phyloP scores from a whole-genome alignment of 2,113 vertebrate genomes.

The Sciurus niger region DNA sequence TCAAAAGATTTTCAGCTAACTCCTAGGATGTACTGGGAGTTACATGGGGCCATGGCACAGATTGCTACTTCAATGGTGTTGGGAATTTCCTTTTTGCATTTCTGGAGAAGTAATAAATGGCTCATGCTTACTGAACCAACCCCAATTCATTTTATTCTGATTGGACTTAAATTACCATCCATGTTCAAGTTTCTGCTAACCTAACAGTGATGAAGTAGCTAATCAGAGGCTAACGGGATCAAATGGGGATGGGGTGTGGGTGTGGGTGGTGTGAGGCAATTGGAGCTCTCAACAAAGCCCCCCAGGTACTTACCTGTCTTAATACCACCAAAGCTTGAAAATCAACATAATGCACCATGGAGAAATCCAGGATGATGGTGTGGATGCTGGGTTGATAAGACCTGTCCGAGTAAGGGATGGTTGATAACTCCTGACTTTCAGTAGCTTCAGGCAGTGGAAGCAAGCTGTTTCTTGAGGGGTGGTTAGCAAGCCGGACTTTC shows the following conservation, averaged over 20 bases:
- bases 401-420: not conserved
- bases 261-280: not conserved
- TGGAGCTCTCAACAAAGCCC: not conserved
- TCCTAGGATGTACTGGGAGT: not conserved
- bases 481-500: not conserved
- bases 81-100: not conserved
- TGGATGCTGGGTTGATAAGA: not conserved
- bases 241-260: not conserved
- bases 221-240: not conserved
- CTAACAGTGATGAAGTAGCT: not conserved
- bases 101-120: constrained; percentile 2
- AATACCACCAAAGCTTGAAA: constrained; percentile 69
- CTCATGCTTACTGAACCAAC: not conserved
- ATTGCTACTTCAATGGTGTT: not conserved
- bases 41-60: not conserved
- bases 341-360: constrained; percentile 87
- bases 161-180: not conserved
- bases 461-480: not conserved
- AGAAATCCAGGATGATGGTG: constrained; percentile 87
- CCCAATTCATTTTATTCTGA: not conserved
- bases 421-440: not conserved
- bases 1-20: not conserved
- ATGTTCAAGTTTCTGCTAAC: not conserved
- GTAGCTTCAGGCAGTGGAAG: accelerated
- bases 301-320: constrained; percentile 76